phyloP scores from a whole-genome alignment of 2,888 invertebrate species.

The Altica lythri region DNA sequence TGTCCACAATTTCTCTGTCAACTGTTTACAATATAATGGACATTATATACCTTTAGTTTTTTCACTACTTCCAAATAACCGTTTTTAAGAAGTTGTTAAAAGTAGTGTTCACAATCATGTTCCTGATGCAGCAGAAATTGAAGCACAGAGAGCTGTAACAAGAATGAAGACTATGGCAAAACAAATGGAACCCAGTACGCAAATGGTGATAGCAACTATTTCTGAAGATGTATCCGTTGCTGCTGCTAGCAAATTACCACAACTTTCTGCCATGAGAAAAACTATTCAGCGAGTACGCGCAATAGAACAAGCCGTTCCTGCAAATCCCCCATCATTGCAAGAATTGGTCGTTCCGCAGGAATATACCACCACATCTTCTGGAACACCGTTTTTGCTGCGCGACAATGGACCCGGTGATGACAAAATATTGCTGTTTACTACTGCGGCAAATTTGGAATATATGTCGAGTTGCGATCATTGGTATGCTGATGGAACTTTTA shows the following conservation, averaged over 20 bases:
- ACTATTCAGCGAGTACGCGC: neutral
- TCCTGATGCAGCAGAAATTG: slow-evolving; percentile 15
- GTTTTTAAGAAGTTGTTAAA: slow-evolving; percentile 14
- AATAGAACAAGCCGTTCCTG: neutral
- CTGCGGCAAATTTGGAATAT: neutral
- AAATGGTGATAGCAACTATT: slow-evolving; percentile 19
- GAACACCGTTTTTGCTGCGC: neutral
- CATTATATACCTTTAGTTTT: no score
- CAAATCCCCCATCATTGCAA: neutral
- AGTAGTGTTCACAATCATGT: slow-evolving; percentile 17
- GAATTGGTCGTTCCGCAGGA: no score
- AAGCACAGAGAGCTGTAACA: slow-evolving; percentile 6
- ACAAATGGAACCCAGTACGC: slow-evolving; percentile 17
- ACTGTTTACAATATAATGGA: no score
- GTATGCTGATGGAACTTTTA: neutral
- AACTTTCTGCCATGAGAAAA: neutral
- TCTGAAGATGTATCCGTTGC: slow-evolving; percentile 18
- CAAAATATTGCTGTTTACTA: neutral
- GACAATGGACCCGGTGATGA: neutral
- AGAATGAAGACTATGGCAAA: slow-evolving; percentile 16
- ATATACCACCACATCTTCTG: neutral
- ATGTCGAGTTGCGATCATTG: neutral
- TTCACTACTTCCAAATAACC: no score
- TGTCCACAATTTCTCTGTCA: no score
- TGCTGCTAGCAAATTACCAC: neutral